These are phyloP conservation scores for Chauna torquata DNA, from an alignment of 2,113 vertebrate species.

Conservation along the genomic window DNA sequence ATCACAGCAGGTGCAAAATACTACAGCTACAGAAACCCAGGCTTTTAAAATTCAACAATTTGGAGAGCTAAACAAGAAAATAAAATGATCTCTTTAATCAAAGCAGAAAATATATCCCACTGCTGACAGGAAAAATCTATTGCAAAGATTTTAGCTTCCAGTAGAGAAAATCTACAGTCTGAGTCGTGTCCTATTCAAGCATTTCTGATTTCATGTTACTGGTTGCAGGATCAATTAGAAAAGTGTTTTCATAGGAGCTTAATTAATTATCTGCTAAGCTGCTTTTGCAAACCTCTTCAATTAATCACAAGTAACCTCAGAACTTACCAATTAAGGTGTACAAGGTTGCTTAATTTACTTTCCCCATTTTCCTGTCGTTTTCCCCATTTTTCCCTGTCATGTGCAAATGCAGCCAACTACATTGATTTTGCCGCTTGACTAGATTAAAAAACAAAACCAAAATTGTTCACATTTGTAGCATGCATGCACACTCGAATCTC, in stretches of 20 bases:
- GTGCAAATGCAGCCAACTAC: neutral
- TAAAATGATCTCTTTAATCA: neutral
- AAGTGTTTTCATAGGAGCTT: conserved; percentile 5
- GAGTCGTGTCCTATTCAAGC: neutral
- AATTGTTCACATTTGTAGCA: neutral
- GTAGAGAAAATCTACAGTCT: neutral
- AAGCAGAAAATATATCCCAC: neutral
- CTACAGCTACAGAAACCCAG: neutral
- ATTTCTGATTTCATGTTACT: neutral
- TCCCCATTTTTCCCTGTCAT: too few relatives aligned
- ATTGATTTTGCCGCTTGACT: neutral
- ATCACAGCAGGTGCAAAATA: neutral
- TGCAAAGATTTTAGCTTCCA: neutral
- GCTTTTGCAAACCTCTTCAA: conserved; percentile 14
- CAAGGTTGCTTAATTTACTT: neutral
- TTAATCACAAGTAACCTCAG: conserved; percentile 35
- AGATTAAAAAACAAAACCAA: neutral
- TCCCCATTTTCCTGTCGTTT: neutral
- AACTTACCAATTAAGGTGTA: neutral
- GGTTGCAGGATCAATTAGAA: neutral
- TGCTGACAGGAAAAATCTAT: neutral
- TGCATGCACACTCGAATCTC: too few relatives aligned
- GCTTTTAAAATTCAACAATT: neutral
- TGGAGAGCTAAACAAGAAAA: neutral
- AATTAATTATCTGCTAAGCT: conserved; percentile 40